phyloP scores from a whole-genome alignment of 2,888 invertebrate species.

The Amphipoea oculea region DNA sequence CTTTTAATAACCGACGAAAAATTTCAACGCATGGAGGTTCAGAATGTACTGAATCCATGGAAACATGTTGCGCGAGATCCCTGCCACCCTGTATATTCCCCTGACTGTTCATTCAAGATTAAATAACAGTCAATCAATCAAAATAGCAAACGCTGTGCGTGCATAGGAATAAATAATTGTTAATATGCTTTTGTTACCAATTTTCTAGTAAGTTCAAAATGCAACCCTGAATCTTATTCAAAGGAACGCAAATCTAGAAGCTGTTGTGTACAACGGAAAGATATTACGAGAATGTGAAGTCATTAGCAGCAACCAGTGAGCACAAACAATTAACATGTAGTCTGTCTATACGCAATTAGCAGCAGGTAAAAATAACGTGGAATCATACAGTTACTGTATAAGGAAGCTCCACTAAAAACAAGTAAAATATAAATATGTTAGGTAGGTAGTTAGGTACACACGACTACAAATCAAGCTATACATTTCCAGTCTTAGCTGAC shows the following conservation, averaged over 20 bases:
- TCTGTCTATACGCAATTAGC: constrained; percentile 79
- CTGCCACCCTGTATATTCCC: background rate
- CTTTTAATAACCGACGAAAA: background rate
- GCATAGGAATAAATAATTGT: background rate
- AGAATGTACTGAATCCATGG: background rate
- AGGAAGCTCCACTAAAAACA: constrained; percentile 43
- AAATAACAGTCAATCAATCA: background rate
- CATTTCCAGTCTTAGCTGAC: too few relatives aligned
- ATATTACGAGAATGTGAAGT: constrained; percentile 76
- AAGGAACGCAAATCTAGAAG: constrained; percentile 20
- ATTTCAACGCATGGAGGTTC: background rate
- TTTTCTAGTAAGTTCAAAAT: constrained; percentile 1
- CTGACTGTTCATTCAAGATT: background rate
- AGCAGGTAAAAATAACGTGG: constrained; percentile 61
- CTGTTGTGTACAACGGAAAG: constrained; percentile 51
- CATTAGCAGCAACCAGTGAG: constrained; percentile 80
- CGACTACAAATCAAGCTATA: background rate
- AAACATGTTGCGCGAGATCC: background rate
- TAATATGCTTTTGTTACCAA: background rate
- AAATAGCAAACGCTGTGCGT: background rate
- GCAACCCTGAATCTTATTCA: constrained; percentile 5
- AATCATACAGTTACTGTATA: constrained; percentile 52
- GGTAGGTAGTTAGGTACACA: background rate
- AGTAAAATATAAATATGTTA: background rate
- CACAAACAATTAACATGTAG: constrained; percentile 80